Conservation (phyloP, 2,113 vertebrate species). For the Gadus macrocephalus region DNA sequence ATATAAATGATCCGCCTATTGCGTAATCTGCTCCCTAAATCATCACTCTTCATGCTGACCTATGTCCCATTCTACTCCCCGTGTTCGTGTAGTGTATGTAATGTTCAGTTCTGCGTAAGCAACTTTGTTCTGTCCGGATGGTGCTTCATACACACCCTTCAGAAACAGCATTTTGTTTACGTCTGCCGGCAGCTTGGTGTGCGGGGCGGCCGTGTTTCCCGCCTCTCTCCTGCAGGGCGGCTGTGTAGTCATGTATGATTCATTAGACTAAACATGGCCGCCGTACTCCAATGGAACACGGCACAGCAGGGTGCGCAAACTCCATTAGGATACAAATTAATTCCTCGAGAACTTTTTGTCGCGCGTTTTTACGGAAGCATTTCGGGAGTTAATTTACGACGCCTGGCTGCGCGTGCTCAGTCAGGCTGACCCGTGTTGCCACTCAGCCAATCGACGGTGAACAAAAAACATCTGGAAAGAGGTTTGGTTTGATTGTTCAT, state of each 20-base stretch:
- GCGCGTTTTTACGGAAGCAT: conserved; percentile 39
- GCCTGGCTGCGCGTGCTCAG: conserved; percentile 46
- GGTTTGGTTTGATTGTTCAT: not conserved
- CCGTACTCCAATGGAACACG: conserved; percentile 35
- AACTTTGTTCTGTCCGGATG: no score
- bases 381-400: conserved; percentile 47
- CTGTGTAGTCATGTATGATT: conserved; percentile 41
- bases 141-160: no score
- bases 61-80: no score
- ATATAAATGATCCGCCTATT: no score
- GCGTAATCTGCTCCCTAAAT: no score
- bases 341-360: conserved; percentile 25
- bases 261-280: conserved; percentile 42
- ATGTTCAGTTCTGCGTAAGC: no score
- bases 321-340: conserved; percentile 52
- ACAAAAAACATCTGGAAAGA: not conserved
- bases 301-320: conserved; percentile 38
- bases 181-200: not conserved
- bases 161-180: no score
- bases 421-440: conserved; percentile 39
- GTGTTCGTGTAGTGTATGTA: no score
- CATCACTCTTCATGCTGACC: no score
- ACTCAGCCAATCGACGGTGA: conserved; percentile 34
- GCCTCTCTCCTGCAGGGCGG: conserved; percentile 25
- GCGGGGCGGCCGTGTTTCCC: conserved; percentile 9